Evolutionary conservation across 2,888 invertebrate genomes (phyloP), one percentile per base, ranked within the genome.

Genomic region (Galerucella pusilla): DNA sequence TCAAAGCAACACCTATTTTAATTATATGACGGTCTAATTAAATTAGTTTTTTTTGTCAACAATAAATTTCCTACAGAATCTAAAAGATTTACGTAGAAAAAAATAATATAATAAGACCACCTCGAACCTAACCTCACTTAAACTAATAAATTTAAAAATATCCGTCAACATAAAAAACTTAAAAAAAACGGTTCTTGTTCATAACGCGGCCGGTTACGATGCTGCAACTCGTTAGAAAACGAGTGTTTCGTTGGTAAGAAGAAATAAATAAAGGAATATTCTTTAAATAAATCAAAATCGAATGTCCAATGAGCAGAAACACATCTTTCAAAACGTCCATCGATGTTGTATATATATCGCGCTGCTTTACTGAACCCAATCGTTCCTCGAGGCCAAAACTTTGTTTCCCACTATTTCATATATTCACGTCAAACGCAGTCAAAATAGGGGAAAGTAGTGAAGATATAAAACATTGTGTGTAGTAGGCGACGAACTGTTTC

Each of bases 271-370:
- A 61, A 69, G 69, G 64, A 72, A 75, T 69, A 67, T 73, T 70
- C 72, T 59, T 69, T 28, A 61, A 75, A 79, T 78, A 79, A 78
- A 79, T 79, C 79, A 79, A 75, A 76, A 75, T 78, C 77, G 77
- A 79, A 67, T 79, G 79, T 76, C 77, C 76, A 77, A 79, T 75
- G 76, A 77, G 73, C 77, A 76, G 79, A 79, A 79, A 79, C 75
- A 66, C 75, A 79, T 79, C 76, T 76, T 71, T 74, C 76, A 73
- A 73, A 75, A 75, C 73, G 77, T 77, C 77, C 73, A 66, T 42
- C 12, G 73, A 63, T 25, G 20, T 61, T 42, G 73, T 68, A 65
- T 69, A 70, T 68, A 69, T 69, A 70, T 68, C 20, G 65, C 69
- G 64, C 64, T 65, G 77, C 72, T 73, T 64, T 42, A 20, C 64